Base-by-base conservation (phyloP, 2,888 invertebrate species). In the Xestia xanthographa region DNA sequence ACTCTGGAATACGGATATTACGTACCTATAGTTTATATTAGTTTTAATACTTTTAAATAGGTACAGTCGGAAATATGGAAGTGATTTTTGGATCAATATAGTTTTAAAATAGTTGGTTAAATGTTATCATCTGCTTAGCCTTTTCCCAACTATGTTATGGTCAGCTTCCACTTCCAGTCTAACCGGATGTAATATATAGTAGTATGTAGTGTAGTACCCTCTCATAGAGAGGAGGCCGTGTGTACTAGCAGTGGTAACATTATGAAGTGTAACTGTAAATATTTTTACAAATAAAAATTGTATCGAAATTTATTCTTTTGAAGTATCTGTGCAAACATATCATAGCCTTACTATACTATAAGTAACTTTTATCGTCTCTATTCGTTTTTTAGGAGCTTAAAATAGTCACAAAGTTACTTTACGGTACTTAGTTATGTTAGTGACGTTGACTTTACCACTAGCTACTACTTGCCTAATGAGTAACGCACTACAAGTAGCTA, bases 1-100 rank as follows among this genome's bases (percentile, higher is more conserved):
- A 84, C 45, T 71, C 72, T 56, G 26, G 2, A 29, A 45, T 5
- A 14, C 50, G 26, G 50, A 48, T 79, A 58, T 45, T 45, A 17
- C 5, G 9, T 17, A 43, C 41, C 41, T 43, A 4, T 60, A 17
- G 0, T 22, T 45, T 11, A 12, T 71, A 48, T 43, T 62, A 20
- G 12, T 60, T 48, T 48, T 48, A 6, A 72, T 38, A 1, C 26
- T 38, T 45, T 58, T 22, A 56, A 6, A 38, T 26, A 41, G 14
- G 17, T 26, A 22, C 20, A 20, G 34, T 17, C 9, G 22, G 8
- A 6, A 70, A n/a, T 20, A 43, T 9, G 11, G n/a, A 26, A 72
- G 5, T 58, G 17, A 14, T 70, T 6, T 43, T 70, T 26, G 0
- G 20, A 22, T 50, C 48, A 50, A 22, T n/a, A n/a, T n/a, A n/a